Base-by-base conservation (phyloP, 2,797 vertebrate genomes). In the Silurus aristotelis region DNA sequence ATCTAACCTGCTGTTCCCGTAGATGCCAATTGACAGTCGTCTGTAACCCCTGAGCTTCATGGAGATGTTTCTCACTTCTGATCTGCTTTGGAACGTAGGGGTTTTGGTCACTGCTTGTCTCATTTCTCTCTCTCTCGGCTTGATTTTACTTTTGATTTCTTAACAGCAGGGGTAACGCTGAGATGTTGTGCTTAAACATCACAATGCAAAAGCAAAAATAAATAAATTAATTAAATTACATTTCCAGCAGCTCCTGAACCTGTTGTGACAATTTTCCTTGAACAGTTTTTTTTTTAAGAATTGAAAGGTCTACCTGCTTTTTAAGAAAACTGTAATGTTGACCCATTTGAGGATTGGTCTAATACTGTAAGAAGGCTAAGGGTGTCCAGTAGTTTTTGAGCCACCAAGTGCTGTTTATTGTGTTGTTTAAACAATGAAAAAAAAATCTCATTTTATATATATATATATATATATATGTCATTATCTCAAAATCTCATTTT, bases 121-220 rank as follows among this genome's bases (percentile, higher is more conserved):
- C 43, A 63, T 78, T 87, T 56, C 67, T 46, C 73, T 85, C 82
- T 89, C 84, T 84, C 82, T 83, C 72, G 27, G 75, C 85, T 81
- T 87, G 84, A 89, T 86, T 76, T 84, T 83, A 82, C 20, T 22
- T 83, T 81, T 75, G 80, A 88, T 85, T 85, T 82, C 73, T 78
- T 72, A 55, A 77, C 83, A 60, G 83, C 81, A 79, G 80, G 83
- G 76, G 83, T 83, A 66, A 48, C 52, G 78, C 64, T 19, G 20
- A 83, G 63, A 86, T n/a, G 43, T 83, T 60, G 71, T 71, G 75
- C 67, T 86, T 56, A 83, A 87, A 90, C 84, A 71, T 82, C 58
- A 73, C 0, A 48, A 48, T 81, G 63, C 85, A 31, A 84, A 84
- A 86, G 83, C 12, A 38, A 82, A 2, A n/a, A 12, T 38, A 12